Evolutionary conservation across 2,113 vertebrate genomes (phyloP), one percentile per base, ranked within the genome.

Genomic region (Collichthys lucidus): DNA sequence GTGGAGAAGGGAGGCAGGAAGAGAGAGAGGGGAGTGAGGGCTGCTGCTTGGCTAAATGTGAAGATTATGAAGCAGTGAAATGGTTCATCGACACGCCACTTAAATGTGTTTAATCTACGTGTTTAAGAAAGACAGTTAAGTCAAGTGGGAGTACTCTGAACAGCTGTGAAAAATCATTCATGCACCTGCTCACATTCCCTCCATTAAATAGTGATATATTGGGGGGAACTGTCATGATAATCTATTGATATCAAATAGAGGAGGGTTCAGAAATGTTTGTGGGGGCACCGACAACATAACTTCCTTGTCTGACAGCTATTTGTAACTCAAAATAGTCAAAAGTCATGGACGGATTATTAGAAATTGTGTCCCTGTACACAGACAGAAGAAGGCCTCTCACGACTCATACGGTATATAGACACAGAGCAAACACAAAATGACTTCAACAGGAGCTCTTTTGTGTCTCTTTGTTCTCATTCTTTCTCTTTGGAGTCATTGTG

Each of bases 61-160:
- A 44, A 62, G 68, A 84, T 67, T 71, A 61, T 46, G 22, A 70
- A 44, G 15, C 10, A 17, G 57, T 19, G 56, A 71, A 86, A 83
- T 12, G 24, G 56, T 40, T n/a, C 31, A 47, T 59, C 3, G 26
- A 59, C 73, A n/a, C 68, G 5, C 53, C 52, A 3, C 35, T 22
- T 35, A 70, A 71, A 9, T 55, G 70, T 68, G 19, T 26, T 42
- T 75, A 50, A 59, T 83, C 47, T 66, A 11, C 29, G n/a, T 3
- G 60, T 83, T 46, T 61, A 26, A 50, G 11, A 57, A 26, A 61
- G 62, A 71, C 26, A 44, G 12, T 62, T 31, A 35, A 63, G 62
- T 72, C 14, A 49, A 53, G 42, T 57, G 56, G 26, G 49, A 72
- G 65, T n/a, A n/a, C 6, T 55, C 22, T n/a, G 11, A 67, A 42